phyloP scores from a whole-genome alignment of 37 sponge, comb jelly and placozoan species.

The Beroe ovata region DNA sequence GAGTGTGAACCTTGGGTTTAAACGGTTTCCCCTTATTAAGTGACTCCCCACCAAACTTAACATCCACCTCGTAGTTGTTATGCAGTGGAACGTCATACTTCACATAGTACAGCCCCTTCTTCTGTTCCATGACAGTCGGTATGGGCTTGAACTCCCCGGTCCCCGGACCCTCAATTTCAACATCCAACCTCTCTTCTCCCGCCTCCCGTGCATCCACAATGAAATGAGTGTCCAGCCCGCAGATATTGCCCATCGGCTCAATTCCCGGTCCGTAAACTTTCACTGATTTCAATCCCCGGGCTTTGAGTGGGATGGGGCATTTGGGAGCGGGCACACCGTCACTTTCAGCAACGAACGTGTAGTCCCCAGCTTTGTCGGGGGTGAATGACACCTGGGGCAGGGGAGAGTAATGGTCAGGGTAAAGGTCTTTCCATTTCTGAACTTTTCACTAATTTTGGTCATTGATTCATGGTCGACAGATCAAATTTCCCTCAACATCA shows the following conservation, averaged over 20 bases:
- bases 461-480: too few relatives aligned
- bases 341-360: slow-evolving; percentile 31
- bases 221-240: slow-evolving; percentile 70
- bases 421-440: too few relatives aligned
- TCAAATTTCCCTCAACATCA: too few relatives aligned
- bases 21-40: slow-evolving; percentile 55
- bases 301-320: slow-evolving; percentile 55
- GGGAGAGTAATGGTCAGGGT: not conserved
- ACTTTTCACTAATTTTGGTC: too few relatives aligned
- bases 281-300: slow-evolving; percentile 62
- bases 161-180: slow-evolving; percentile 35
- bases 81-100: slow-evolving; percentile 58
- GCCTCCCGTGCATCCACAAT: slow-evolving; percentile 70
- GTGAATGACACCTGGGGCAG: slow-evolving; percentile 46
- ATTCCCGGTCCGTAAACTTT: slow-evolving; percentile 75
- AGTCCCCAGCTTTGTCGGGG: slow-evolving; percentile 61
- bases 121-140: slow-evolving; percentile 48
- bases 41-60: slow-evolving; percentile 52
- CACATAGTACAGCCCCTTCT: slow-evolving; percentile 50
- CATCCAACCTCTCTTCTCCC: slow-evolving; percentile 54
- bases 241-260: slow-evolving; percentile 69
- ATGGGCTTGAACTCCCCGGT: slow-evolving; percentile 57
- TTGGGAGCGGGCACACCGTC: slow-evolving; percentile 57
- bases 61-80: slow-evolving; percentile 24
- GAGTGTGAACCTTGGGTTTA: slow-evolving; percentile 64